Conservation (phyloP, 2,888 invertebrate species). For the Mythimna albipuncta region DNA sequence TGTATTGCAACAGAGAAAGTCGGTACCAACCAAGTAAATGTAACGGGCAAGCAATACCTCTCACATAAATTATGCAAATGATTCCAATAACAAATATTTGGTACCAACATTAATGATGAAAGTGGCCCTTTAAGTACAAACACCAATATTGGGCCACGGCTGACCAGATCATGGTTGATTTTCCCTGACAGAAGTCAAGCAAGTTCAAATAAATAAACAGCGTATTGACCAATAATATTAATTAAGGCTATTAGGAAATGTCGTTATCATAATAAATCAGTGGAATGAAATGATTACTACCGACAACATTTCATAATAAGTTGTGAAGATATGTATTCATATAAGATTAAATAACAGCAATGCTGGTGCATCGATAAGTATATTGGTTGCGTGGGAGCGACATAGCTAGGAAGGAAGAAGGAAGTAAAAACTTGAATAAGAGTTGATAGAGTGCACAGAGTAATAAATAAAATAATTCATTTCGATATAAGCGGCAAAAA, state of each 20-base stretch:
- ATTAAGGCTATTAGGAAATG: slow-evolving; percentile 21
- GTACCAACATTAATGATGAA: slow-evolving; percentile 41
- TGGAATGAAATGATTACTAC: too few species aligned
- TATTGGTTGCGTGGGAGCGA: neutral
- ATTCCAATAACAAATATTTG: slow-evolving; percentile 50
- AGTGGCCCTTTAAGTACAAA: slow-evolving; percentile 36
- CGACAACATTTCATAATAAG: too few species aligned
- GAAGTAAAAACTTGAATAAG: neutral
- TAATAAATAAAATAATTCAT: too few species aligned
- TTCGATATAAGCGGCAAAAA: too few species aligned
- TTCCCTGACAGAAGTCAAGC: slow-evolving; percentile 7
- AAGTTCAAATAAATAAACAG: slow-evolving; percentile 36
- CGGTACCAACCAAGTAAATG: slow-evolving; percentile 1
- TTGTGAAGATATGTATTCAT: too few species aligned
- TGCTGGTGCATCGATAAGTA: neutral
- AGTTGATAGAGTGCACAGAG: neutral
- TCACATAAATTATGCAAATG: slow-evolving; percentile 49
- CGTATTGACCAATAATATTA: slow-evolving; percentile 29
- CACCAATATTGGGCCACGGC: slow-evolving; percentile 50
- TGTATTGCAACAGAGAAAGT: slow-evolving; percentile 31
- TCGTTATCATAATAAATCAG: slow-evolving; percentile 19
- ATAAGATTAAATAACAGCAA: neutral
- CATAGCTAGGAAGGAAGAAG: neutral
- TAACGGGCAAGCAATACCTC: slow-evolving; percentile 16
- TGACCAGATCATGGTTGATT: slow-evolving; percentile 17